Conservation (phyloP, 2,888 invertebrate species). For the Idaea biselata region DNA sequence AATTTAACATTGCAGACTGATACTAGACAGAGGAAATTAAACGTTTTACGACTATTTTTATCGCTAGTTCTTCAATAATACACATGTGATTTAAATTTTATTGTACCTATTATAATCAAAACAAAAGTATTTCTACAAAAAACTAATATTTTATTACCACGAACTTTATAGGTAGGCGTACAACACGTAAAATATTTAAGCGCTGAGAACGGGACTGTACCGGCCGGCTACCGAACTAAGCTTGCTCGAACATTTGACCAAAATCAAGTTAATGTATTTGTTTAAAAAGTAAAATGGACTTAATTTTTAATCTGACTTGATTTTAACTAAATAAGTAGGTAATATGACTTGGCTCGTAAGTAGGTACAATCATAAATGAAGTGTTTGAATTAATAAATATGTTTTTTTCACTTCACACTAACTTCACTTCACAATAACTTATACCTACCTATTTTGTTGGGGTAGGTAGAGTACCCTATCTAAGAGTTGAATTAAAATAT, state of each 20-base stretch:
- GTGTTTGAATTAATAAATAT: too few relatives aligned
- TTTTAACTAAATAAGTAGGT: neutral
- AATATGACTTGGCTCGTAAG: neutral
- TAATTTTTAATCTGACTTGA: neutral
- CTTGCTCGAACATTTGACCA: neutral
- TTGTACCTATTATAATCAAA: neutral
- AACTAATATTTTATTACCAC: neutral
- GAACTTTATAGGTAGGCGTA: neutral
- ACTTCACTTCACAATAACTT: too few relatives aligned
- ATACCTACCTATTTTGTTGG: too few relatives aligned
- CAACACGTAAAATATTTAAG: neutral
- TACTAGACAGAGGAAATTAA: slow-evolving; percentile 36
- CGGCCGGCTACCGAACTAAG: neutral
- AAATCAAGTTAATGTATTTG: neutral
- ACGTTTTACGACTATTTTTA: neutral
- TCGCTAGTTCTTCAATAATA: neutral
- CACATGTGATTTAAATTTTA: neutral
- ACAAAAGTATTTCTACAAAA: slow-evolving; percentile 10
- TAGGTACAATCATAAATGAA: neutral
- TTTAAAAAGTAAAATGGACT: neutral
- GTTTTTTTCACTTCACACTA: too few relatives aligned
- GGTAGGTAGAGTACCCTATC: too few relatives aligned
- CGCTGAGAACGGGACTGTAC: neutral
- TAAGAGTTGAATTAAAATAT: too few relatives aligned
- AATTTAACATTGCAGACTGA: slow-evolving; percentile 38